These are phyloP conservation scores for Prorops nasuta DNA, from an alignment of 1,140 invertebrate genomes.

Conservation along the genomic window DNA sequence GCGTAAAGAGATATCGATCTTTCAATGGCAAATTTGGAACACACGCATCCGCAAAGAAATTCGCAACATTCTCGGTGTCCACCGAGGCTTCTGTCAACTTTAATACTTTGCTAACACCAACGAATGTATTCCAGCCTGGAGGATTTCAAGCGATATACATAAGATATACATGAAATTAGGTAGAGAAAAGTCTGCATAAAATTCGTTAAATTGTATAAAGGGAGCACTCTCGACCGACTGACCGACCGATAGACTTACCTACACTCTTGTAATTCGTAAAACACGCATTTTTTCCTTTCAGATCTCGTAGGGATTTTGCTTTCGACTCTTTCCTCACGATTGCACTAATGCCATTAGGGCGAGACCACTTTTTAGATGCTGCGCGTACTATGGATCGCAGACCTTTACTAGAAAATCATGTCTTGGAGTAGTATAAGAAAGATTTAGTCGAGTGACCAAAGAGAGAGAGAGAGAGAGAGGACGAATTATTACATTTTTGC, in stretches of 20 bases:
- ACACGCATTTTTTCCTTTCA: slow-evolving; percentile 69
- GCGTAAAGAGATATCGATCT: slow-evolving; percentile 29
- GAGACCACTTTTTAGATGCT: slow-evolving; percentile 59
- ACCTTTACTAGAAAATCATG: slow-evolving; percentile 49
- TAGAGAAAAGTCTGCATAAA: slow-evolving; percentile 2
- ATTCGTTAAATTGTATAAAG: not conserved
- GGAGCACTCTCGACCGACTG: no score
- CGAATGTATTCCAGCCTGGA: slow-evolving; percentile 59
- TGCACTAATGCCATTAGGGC: slow-evolving; percentile 67
- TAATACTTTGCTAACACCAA: slow-evolving; percentile 14
- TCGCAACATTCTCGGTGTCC: slow-evolving; percentile 48
- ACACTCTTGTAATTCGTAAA: slow-evolving; percentile 67
- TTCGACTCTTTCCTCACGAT: slow-evolving; percentile 65
- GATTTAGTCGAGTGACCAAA: not conserved
- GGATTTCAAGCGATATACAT: not conserved
- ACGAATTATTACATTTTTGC: slow-evolving; percentile 53
- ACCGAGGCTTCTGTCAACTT: no score
- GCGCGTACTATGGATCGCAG: slow-evolving; percentile 69
- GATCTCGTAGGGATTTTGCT: slow-evolving; percentile 61
- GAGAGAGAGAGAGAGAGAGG: no score
- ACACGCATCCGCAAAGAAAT: slow-evolving; percentile 66
- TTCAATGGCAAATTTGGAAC: slow-evolving; percentile 54
- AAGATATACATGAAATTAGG: not conserved
- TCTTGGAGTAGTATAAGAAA: not conserved
- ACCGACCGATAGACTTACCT: slow-evolving; percentile 66